Evolutionary conservation across 23 tunicate species (phyloP), one percentile per base, ranked within the genome.

Genomic region (Pegea sp.): DNA sequence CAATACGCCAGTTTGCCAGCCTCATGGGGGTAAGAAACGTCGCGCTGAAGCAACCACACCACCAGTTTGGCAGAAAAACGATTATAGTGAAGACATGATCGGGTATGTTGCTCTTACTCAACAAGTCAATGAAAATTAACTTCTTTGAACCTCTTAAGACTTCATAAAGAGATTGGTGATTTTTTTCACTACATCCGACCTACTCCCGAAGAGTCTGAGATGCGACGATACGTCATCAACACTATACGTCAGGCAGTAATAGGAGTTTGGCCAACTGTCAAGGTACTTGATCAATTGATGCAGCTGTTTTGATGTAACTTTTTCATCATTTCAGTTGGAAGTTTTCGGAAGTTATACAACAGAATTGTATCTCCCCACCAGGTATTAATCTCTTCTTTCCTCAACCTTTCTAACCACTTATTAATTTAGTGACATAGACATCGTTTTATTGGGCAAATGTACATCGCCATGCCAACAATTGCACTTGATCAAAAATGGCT

Each of bases 111-210:
- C 46, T 38, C n/a, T n/a, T n/a, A n/a, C n/a, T n/a, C n/a, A n/a
- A n/a, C n/a, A n/a, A n/a, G n/a, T n/a, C n/a, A n/a, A n/a, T n/a
- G n/a, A n/a, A n/a, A n/a, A n/a, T n/a, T n/a, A n/a, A n/a, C n/a
- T n/a, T 0, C 0, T 25, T 0, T 1, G n/a, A 27, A 16, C 44
- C 26, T 60, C 16, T 24, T 43, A 59, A 81, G 99, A 4, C 62
- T 91, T n/a, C 98, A 90, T 62, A 71, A 71, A 53, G 98, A 90
- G 51, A 90, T 90, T 30, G 76, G 69, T 49, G 98, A 90, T 22
- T 90, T 90, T 52, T 71, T 65, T 56, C 28, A 66, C 16, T 90
- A 64, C 71, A 90, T 90, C 76, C 33, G 61, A 34, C 98, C 92
- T 0, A 71, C 81, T 7, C 55, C 48, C 19, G 77, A 51, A 42